Conservation (phyloP, 2,797 vertebrate genomes). For the Synaphobranchus kaupii region DNA sequence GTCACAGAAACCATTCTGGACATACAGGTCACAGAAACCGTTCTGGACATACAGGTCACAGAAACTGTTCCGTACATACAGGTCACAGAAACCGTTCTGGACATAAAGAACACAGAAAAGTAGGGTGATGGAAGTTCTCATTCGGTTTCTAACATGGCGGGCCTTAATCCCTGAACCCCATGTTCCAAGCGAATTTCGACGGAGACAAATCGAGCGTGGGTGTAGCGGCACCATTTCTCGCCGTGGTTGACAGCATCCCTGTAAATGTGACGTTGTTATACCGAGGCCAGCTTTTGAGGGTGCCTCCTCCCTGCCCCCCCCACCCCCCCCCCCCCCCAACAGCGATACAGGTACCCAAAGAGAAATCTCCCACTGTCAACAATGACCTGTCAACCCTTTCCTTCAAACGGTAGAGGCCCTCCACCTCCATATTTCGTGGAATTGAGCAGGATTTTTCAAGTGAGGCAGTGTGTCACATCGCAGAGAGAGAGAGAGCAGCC, state of each 20-base stretch:
- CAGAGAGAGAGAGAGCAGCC: slow-evolving; percentile 40
- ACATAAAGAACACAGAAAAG: no score
- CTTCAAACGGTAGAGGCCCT: slow-evolving; percentile 12
- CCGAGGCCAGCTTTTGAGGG: not conserved
- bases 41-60: no score
- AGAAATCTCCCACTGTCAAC: slow-evolving; percentile 22
- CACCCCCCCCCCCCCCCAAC: not conserved
- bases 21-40: no score
- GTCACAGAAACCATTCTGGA: no score
- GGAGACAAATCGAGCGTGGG: no score
- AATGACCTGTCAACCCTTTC: slow-evolving; percentile 22
- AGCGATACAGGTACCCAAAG: not conserved
- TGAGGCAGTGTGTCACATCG: slow-evolving; percentile 30
- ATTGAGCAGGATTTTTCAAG: slow-evolving; percentile 19
- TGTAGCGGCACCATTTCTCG: not conserved
- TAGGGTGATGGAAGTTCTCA: not conserved
- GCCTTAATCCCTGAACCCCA: not conserved
- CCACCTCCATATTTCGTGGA: slow-evolving; percentile 9
- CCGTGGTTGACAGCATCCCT: not conserved
- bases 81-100: no score
- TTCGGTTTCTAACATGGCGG: not conserved
- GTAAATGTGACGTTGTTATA: not conserved
- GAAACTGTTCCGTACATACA: no score
- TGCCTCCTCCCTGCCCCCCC: no score
- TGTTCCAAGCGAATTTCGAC: no score